Percentiles rank a stretch among this genome's conserved stretches.
phyloP scores from a whole-genome alignment of 2,113 vertebrate species.

The Grammomys surdaster region DNA sequence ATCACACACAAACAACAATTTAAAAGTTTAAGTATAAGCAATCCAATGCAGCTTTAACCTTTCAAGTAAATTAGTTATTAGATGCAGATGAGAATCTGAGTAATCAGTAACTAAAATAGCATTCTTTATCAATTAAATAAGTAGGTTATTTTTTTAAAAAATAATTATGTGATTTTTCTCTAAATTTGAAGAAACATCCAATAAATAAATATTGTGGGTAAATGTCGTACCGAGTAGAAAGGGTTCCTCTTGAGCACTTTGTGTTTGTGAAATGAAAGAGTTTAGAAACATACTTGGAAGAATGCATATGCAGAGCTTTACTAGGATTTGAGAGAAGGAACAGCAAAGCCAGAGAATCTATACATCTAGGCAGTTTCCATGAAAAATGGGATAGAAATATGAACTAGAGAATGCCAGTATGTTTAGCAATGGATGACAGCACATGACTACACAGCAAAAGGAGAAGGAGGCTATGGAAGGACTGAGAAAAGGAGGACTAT shows the following conservation, averaged over 20 bases:
- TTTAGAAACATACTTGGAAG: neutral
- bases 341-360: neutral
- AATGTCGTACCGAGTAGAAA: neutral
- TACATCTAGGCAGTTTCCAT: neutral
- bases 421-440: neutral
- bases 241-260: accelerated
- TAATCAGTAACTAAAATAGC: neutral
- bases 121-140: neutral
- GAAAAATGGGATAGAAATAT: neutral
- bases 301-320: neutral
- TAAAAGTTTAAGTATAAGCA: neutral
- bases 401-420: neutral
- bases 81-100: neutral
- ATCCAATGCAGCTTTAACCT: neutral
- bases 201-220: neutral
- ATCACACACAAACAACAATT: neutral
- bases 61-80: neutral
- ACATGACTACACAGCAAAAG: neutral
- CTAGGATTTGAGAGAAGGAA: neutral
- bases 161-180: neutral
- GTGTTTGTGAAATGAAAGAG: neutral
- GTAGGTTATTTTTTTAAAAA: no score
- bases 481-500: neutral
- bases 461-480: no score
- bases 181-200: neutral